phyloP scores from a whole-genome alignment of 2,797 vertebrate species.

The Amniataba percoides region DNA sequence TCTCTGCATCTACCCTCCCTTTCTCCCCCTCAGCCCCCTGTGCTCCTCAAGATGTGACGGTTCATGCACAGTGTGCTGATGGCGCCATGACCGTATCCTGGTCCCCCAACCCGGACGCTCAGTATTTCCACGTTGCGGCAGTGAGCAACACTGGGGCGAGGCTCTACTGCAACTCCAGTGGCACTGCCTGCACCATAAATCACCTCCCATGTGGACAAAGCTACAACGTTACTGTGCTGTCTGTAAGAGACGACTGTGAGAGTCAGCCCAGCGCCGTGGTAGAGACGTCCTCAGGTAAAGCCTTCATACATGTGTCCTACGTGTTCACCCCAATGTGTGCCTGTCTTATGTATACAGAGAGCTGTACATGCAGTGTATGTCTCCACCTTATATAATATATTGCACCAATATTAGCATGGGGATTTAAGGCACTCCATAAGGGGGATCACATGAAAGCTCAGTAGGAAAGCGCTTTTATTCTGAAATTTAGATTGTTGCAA shows the following conservation, averaged over 20 bases:
- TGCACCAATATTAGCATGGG: not conserved
- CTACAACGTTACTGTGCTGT: conserved; percentile 78
- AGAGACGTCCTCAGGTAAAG: conserved; percentile 76
- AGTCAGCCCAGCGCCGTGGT: conserved; percentile 68
- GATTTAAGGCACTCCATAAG: not conserved
- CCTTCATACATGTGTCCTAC: too few species aligned
- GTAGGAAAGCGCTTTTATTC: not conserved
- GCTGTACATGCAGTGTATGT: not conserved
- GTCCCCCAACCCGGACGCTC: conserved; percentile 70
- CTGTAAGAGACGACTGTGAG: conserved; percentile 72
- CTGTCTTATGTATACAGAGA: too few species aligned
- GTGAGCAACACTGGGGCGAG: conserved; percentile 45
- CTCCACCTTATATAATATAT: not conserved
- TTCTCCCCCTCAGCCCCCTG: conserved; percentile 76
- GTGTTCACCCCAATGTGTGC: too few species aligned
- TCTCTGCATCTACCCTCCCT: not conserved
- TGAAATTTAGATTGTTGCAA: not conserved
- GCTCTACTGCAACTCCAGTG: conserved; percentile 74
- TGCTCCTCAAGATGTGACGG: conserved; percentile 74
- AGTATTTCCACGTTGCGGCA: conserved; percentile 75
- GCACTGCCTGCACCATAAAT: conserved; percentile 69
- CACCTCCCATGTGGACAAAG: conserved; percentile 79
- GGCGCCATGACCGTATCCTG: conserved; percentile 75
- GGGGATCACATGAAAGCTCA: not conserved
- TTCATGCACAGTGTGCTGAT: conserved; percentile 63